Conservation (phyloP, 2,113 vertebrate genomes). For the Beaufortia kweichowensis region DNA sequence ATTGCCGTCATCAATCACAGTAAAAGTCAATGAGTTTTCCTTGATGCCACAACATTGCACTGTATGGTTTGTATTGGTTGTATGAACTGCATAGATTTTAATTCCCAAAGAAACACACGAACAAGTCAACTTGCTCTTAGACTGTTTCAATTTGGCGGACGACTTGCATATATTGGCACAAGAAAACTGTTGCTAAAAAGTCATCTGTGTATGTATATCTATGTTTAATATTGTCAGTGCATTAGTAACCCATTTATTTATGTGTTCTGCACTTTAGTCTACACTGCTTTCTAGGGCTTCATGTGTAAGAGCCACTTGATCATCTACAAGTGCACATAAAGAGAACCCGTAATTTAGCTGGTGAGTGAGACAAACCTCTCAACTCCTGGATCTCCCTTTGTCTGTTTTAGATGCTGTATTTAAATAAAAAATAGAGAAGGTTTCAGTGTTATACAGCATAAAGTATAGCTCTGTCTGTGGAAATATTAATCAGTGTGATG, state of each 20-base stretch:
- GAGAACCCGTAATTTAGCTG: neutral
- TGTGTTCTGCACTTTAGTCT: neutral
- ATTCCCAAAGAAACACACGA: no score
- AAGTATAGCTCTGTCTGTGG: neutral
- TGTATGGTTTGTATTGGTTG: no score
- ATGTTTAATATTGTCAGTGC: no score
- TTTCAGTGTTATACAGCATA: conserved; percentile 1
- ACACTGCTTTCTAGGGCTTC: neutral
- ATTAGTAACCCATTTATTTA: neutral
- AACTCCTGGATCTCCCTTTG: neutral
- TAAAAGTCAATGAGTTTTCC: no score
- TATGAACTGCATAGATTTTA: no score
- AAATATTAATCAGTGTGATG: conserved; percentile 26
- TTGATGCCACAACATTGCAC: no score
- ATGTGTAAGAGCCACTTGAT: neutral
- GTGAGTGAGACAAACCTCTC: conserved; percentile 7
- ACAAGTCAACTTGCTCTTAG: no score
- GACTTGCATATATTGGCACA: no score
- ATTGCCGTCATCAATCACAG: no score
- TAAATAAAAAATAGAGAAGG: conserved; percentile 2
- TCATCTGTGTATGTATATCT: no score
- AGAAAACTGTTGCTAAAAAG: no score
- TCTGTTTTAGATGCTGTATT: conserved; percentile 1
- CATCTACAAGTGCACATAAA: neutral
- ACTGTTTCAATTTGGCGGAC: no score